These are phyloP conservation scores for Mormyrus iriodes DNA, from an alignment of 2,113 vertebrate species.

Conservation along the genomic window DNA sequence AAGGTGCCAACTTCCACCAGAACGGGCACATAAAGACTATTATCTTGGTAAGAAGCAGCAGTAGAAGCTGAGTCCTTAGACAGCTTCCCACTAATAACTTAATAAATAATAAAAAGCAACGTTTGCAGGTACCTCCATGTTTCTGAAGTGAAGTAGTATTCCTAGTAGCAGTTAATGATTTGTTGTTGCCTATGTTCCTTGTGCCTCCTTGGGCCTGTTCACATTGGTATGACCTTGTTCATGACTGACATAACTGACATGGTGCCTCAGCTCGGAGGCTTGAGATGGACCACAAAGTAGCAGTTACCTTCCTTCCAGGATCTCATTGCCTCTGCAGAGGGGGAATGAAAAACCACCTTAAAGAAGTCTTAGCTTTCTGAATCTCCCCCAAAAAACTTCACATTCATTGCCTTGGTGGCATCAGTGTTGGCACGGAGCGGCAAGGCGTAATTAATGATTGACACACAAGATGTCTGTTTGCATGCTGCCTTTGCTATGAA, in stretches of 20 bases:
- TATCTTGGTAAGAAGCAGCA: background rate
- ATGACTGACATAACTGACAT: background rate
- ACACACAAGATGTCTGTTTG: background rate
- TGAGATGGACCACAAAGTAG: background rate
- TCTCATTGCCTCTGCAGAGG: background rate
- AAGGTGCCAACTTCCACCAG: background rate
- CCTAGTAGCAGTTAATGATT: background rate
- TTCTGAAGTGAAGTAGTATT: background rate
- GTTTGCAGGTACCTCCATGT: background rate
- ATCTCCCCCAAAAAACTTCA: background rate
- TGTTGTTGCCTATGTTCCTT: background rate
- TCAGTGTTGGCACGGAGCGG: background rate
- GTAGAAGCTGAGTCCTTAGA: background rate
- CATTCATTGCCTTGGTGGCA: background rate
- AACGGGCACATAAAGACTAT: background rate
- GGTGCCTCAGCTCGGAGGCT: background rate
- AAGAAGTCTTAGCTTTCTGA: background rate
- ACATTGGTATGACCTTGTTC: background rate
- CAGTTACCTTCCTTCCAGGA: background rate
- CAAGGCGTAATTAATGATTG: background rate
- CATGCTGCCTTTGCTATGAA: background rate
- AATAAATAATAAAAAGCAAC: background rate
- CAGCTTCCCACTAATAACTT: background rate
- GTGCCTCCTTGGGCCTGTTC: background rate
- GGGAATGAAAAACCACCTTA: background rate